Conservation (phyloP, 2,797 vertebrate species). For the Ibycter americanus region DNA sequence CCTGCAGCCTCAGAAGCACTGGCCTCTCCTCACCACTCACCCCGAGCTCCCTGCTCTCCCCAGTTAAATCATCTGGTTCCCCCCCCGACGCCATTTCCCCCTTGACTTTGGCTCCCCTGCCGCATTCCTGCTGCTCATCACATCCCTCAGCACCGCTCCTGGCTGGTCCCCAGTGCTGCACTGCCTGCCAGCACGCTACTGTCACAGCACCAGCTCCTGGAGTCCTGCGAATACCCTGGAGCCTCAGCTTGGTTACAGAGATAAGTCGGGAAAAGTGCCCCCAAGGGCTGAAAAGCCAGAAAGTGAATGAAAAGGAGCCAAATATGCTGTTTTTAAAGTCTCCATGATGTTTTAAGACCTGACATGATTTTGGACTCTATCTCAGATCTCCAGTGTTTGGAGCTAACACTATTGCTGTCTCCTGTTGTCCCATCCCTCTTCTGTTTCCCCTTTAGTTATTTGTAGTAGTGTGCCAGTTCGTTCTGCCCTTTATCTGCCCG, state of each 20-base stretch:
- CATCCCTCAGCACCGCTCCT: accelerated
- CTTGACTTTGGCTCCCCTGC: not conserved
- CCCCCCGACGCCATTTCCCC: not conserved
- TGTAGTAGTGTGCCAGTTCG: not conserved
- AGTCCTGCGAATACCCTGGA: not conserved
- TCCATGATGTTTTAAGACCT: not conserved
- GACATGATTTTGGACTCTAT: not conserved
- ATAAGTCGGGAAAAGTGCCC: not conserved
- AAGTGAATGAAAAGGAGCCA: not conserved
- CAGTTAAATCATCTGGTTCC: not conserved
- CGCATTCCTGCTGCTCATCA: not conserved
- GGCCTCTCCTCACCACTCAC: not conserved
- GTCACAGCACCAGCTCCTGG: not conserved
- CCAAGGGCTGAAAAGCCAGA: not conserved
- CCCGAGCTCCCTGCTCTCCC: not conserved
- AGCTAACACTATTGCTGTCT: not conserved
- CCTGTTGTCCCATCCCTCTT: not conserved
- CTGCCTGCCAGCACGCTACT: accelerated
- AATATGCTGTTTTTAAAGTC: not conserved
- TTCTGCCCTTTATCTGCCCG: not conserved
- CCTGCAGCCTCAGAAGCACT: not conserved
- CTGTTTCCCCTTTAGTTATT: not conserved
- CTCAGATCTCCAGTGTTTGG: not conserved
- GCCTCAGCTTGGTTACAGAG: not conserved
- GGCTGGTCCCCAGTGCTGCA: not conserved